phyloP scores from a whole-genome alignment of 1,140 invertebrate genomes.

The Drosophila tristis region DNA sequence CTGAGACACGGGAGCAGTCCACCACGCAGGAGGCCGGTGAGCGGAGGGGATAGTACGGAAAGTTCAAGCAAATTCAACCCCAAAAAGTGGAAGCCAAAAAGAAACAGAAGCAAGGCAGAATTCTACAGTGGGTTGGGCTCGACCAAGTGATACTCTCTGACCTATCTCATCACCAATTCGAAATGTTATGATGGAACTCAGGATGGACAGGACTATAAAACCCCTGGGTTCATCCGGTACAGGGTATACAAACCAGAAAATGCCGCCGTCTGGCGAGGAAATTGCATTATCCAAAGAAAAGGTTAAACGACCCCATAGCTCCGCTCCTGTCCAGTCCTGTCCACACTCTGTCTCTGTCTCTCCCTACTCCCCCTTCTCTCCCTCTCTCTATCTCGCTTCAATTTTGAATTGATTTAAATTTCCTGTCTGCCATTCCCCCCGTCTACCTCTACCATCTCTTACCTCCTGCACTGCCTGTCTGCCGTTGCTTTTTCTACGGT shows the following conservation, averaged over 20 bases:
- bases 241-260: not conserved
- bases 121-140: too few species aligned
- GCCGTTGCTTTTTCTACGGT: constrained; percentile 23
- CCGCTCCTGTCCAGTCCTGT: constrained; percentile 17
- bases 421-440: constrained; percentile 32
- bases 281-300: constrained; percentile 69
- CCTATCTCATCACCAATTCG: too few species aligned
- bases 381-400: not conserved
- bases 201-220: too few species aligned
- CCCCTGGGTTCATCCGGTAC: too few species aligned
- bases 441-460: not conserved
- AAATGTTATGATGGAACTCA: too few species aligned
- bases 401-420: constrained; percentile 49
- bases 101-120: constrained; percentile 10
- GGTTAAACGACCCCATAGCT: constrained; percentile 36
- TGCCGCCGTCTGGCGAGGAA: constrained; percentile 68
- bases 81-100: constrained; percentile 6
- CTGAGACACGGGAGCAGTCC: not conserved
- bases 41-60: constrained; percentile 26
- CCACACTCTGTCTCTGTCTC: constrained; percentile 5
- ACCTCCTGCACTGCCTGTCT: not conserved
- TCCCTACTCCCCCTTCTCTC: not conserved
- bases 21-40: constrained; percentile 2
- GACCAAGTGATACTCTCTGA: too few species aligned
- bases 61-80: constrained; percentile 52